A percentile compares a stretch with the other conserved stretches of the same genome.
These are phyloP conservation scores for Ceratitis capitata DNA, from an alignment of 1,140 invertebrate genomes.

Conservation along the genomic window DNA sequence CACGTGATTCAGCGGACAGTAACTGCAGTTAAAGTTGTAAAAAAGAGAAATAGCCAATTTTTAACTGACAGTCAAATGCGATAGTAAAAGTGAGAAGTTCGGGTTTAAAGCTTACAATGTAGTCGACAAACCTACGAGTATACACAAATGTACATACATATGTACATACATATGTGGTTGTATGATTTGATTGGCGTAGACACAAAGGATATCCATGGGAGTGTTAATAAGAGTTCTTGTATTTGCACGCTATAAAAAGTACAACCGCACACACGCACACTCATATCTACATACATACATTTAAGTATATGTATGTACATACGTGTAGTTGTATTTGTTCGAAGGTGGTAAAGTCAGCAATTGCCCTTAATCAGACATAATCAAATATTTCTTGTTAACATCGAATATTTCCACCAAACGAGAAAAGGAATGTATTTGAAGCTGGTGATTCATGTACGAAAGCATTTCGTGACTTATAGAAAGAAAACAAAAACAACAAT, in stretches of 20 bases:
- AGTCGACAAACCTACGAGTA: too few relatives aligned
- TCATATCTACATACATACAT: neutral
- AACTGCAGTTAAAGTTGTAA: neutral
- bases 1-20: constrained; percentile 1
- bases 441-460: neutral
- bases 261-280: neutral
- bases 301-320: neutral
- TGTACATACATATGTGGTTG: too few relatives aligned
- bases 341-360: neutral
- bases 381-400: constrained; percentile 28
- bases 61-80: neutral
- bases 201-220: neutral
- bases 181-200: neutral
- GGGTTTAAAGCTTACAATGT: constrained; percentile 6
- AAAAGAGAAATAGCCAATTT: neutral
- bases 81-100: constrained; percentile 28
- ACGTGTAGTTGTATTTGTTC: neutral
- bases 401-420: neutral
- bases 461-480: neutral
- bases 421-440: neutral
- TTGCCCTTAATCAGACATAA: constrained; percentile 14
- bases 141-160: too few relatives aligned
- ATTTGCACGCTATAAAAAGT: neutral
- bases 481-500: neutral
- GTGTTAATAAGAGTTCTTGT: neutral